Evolutionary conservation across 2,888 invertebrate species (phyloP), one percentile per base, ranked within the genome.

Genomic region (Eupithecia dodoneata): DNA sequence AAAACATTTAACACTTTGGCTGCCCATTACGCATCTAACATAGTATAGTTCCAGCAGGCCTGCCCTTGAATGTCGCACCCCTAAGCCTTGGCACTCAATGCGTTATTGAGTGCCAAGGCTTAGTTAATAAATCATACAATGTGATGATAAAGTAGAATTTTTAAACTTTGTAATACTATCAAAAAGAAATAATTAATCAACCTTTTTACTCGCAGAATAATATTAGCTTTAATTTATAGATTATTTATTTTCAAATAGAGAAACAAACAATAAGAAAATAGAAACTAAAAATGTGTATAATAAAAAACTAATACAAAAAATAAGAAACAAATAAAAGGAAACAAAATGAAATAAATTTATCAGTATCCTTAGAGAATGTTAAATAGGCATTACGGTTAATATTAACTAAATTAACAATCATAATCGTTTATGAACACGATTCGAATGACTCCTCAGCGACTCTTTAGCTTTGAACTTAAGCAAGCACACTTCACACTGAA

Each of bases 381-480:
- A 18, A 59, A 59, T 59, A n/a, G 9, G 59, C 18, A 18, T 59
- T 3, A 59, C 0, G 3, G 3, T 55, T 59, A 59, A 9, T 1
- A 30, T 63, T 4, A 6, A 63, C 30, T 30, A 10, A 63, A 4
- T 30, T 47, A 2, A 83, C 73, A 81, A 91, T 94, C 93, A 93
- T 93, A 93, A 94, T 70, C 87, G 89, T 76, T 93, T 94, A 72
- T 95, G 95, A 10, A 94, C 90, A 0, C 95, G 87, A 52, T 87
- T 91, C 9, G 94, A 76, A 81, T 95, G 95, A 77, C 86, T 93
- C 67, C 85, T 79, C 30, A 95, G 73, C 0, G 94, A 94, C 47
- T 90, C 90, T 67, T 91, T 90, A 2, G 91, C 93, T 85, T 93
- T 94, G 66, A 94, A 95, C 84, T 94, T 93, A 3, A 94, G 81